Percentiles rank a stretch among this genome's conserved stretches.
Conservation (phyloP, 2,797 vertebrate species). For the Artibeus lituratus region DNA sequence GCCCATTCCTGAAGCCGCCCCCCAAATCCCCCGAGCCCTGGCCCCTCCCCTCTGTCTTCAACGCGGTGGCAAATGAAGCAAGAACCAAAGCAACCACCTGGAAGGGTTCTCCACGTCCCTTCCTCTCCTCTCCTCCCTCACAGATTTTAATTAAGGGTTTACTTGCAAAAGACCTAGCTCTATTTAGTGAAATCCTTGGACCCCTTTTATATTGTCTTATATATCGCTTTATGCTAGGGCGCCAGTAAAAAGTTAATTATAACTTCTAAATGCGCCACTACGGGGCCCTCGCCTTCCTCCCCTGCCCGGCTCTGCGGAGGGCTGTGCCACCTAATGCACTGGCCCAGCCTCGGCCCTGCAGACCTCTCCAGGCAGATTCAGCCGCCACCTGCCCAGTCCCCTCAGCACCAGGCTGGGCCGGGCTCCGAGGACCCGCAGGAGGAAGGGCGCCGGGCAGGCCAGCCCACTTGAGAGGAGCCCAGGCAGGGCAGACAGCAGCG, state of each 20-base stretch:
- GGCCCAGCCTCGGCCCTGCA: rapidly evolving
- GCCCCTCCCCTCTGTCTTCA: not conserved
- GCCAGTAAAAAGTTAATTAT: constrained; percentile 71
- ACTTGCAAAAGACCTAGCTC: constrained; percentile 59
- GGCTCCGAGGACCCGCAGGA: not conserved
- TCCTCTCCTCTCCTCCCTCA: not conserved
- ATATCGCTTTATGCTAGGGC: not conserved
- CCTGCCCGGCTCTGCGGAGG: not conserved
- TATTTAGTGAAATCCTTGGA: constrained; percentile 60
- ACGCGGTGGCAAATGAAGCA: rapidly evolving
- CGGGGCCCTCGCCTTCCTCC: not conserved
- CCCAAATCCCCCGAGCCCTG: not conserved
- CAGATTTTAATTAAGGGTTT: constrained; percentile 71
- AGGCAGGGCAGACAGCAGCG: not conserved
- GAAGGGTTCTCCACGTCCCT: not conserved
- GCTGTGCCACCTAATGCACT: not conserved
- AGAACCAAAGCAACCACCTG: not conserved
- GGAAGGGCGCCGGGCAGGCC: not conserved
- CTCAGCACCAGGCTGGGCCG: not conserved
- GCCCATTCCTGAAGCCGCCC: not conserved
- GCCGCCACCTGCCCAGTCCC: rapidly evolving
- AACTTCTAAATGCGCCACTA: constrained; percentile 53
- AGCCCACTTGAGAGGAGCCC: too few species aligned
- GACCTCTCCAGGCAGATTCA: rapidly evolving
- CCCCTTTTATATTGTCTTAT: constrained; percentile 61